Conservation (phyloP, 30 jellyfish, hydroid and myxozoan genomes). For the Aurelia aurita complex sp. Pacific region DNA sequence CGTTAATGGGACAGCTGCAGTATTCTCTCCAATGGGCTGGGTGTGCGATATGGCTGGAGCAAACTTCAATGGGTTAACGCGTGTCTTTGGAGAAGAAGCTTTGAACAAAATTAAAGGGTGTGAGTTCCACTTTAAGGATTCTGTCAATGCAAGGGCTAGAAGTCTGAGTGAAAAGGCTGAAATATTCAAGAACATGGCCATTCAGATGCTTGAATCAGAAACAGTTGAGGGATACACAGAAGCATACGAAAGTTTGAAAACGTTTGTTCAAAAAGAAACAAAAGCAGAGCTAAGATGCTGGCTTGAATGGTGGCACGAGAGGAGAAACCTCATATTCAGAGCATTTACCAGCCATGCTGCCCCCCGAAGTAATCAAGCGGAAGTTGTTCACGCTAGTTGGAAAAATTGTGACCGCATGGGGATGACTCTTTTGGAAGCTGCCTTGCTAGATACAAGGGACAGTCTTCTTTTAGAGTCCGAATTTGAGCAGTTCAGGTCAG, state of each 20-base stretch:
- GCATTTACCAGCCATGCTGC: background rate
- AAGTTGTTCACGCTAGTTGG: constrained; percentile 17
- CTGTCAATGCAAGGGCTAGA: background rate
- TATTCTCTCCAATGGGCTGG: background rate
- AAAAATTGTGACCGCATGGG: constrained; percentile 2
- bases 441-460: background rate
- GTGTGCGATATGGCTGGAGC: constrained; percentile 8
- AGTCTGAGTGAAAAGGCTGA: background rate
- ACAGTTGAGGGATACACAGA: background rate
- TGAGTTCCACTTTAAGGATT: constrained; percentile 1
- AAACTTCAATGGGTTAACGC: constrained; percentile 1
- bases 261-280: background rate
- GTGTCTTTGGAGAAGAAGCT: constrained; percentile 5
- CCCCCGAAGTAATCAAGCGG: constrained; percentile 7
- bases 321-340: background rate
- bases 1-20: background rate
- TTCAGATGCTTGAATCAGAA: background rate
- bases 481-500: background rate
- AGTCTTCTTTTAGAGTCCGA: background rate
- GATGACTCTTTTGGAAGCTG: background rate
- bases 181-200: background rate
- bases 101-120: background rate
- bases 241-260: constrained; percentile 1
- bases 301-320: constrained; percentile 9
- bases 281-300: background rate